Evolutionary conservation across 2,888 invertebrate species (phyloP).

Genomic region (Cantharis rufa): DNA sequence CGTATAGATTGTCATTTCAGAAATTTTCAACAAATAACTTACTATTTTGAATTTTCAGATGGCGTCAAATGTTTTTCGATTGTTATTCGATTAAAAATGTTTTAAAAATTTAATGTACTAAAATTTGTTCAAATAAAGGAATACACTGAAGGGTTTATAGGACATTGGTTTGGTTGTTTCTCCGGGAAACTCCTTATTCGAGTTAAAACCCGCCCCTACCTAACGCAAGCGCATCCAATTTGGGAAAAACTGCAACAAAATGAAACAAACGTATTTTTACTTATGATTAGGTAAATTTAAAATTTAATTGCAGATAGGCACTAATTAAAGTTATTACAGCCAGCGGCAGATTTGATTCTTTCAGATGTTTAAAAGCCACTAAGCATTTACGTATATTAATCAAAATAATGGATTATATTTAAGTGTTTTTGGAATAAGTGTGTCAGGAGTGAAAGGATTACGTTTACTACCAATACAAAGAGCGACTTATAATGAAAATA

Average conservation of each 20-base stretch:
- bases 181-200: slow-evolving; percentile 12
- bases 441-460: too few relatives aligned
- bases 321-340: too few relatives aligned
- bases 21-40: not conserved
- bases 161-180: slow-evolving; percentile 5
- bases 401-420: too few relatives aligned
- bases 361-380: too few relatives aligned
- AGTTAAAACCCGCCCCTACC: slow-evolving; percentile 7
- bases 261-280: not conserved
- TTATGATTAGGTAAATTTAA: not conserved
- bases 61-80: not conserved
- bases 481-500: too few relatives aligned
- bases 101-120: slow-evolving; percentile 1
- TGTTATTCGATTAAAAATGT: not conserved
- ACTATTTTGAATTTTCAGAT: not conserved
- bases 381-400: too few relatives aligned
- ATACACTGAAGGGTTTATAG: slow-evolving; percentile 9
- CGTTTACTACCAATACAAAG: too few relatives aligned
- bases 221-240: slow-evolving; percentile 19
- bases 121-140: not conserved
- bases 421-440: too few relatives aligned
- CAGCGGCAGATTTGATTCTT: too few relatives aligned
- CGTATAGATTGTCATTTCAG: not conserved
- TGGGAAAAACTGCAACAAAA: not conserved
- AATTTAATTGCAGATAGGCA: not conserved